phyloP scores from a whole-genome alignment of 2,888 invertebrate genomes.

The Pristionchus mayeri region DNA sequence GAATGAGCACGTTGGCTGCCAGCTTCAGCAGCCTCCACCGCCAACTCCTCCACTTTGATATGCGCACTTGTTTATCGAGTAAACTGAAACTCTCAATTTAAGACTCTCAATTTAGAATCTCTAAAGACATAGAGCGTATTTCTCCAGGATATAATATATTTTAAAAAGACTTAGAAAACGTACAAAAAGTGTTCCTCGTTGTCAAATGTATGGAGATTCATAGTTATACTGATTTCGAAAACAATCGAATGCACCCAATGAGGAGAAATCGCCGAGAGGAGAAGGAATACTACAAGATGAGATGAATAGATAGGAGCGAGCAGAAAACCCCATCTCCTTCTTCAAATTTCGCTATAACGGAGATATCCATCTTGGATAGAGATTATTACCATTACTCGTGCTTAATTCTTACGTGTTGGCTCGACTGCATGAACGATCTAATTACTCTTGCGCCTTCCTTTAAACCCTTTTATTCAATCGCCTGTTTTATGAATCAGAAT shows the following conservation, averaged over 20 bases:
- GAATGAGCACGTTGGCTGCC: not conserved
- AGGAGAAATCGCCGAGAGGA: not conserved
- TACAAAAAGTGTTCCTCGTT: not conserved
- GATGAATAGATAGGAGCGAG: not conserved
- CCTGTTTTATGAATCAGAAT: not conserved
- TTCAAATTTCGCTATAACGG: not conserved
- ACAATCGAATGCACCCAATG: not conserved
- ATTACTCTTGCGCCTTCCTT: too few species aligned
- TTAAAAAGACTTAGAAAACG: not conserved
- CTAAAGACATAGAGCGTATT: too few species aligned
- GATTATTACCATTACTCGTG: too few species aligned
- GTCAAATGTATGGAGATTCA: not conserved
- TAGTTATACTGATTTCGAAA: not conserved
- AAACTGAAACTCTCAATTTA: too few species aligned
- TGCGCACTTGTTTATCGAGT: not conserved
- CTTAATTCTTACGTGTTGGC: too few species aligned
- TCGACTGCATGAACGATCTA: too few species aligned
- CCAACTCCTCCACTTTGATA: not conserved
- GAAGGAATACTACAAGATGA: not conserved
- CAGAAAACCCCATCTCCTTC: not conserved
- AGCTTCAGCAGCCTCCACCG: not conserved
- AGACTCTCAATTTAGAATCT: too few species aligned
- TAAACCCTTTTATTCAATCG: not conserved
- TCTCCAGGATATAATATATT: too few species aligned
- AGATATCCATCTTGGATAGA: not conserved